These are phyloP conservation scores for Flabesymbios commensalis DNA, from an alignment of 2,888 invertebrate species.

Conservation along the genomic window DNA sequence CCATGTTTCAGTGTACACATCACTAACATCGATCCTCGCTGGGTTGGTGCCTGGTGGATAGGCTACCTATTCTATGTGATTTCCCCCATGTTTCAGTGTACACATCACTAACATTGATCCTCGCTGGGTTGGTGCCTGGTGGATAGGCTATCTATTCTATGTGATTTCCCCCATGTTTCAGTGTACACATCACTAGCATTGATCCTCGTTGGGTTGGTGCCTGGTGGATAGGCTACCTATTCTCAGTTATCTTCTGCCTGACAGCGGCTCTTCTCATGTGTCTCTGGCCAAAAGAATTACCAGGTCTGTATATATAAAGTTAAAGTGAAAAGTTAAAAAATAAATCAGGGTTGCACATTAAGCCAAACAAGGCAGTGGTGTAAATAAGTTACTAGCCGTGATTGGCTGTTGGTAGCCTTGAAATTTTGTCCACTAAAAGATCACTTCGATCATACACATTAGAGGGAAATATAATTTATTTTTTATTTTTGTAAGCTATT, in stretches of 20 bases:
- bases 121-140: conserved; percentile 78
- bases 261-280: conserved; percentile 70
- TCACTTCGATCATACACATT: no score
- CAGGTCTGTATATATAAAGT: conserved; percentile 52
- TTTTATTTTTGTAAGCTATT: no score
- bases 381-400: no score
- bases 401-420: no score
- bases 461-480: no score
- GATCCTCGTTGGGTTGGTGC: conserved; percentile 27
- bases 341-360: no score
- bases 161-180: no score
- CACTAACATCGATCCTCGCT: conserved; percentile 15
- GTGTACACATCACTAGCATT: conserved; percentile 7
- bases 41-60: conserved; percentile 30
- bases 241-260: conserved; percentile 63
- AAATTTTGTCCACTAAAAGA: no score
- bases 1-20: conserved; percentile 18
- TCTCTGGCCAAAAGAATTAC: conserved; percentile 73
- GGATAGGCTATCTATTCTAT: conserved; percentile 76
- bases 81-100: no score
- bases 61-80: conserved; percentile 14
- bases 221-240: conserved; percentile 27
- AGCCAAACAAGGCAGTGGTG: no score
- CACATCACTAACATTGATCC: conserved; percentile 70
- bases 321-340: no score